Conservation (phyloP, 2,888 invertebrate species). For the Ichneumoninae sp. region DNA sequence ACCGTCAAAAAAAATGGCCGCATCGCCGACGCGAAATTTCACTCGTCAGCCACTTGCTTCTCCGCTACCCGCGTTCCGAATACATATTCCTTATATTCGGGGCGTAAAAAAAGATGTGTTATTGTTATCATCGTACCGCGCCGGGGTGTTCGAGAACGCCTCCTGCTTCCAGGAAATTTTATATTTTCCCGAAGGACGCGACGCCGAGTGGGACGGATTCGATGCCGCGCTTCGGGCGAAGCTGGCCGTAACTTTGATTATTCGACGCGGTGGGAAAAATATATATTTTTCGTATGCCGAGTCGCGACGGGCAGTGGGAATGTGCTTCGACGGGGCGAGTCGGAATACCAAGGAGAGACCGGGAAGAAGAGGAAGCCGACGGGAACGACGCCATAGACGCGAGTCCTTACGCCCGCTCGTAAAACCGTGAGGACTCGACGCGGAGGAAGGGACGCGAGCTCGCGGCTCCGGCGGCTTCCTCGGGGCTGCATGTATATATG, state of each 20-base stretch:
- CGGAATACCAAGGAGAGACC: slow-evolving; percentile 19
- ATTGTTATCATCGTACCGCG: slow-evolving; percentile 1
- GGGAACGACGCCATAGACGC: slow-evolving; percentile 48
- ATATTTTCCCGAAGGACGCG: neutral
- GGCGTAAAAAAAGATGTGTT: slow-evolving; percentile 18
- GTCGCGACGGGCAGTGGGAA: neutral
- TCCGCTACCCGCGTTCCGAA: neutral
- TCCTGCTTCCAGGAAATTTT: slow-evolving; percentile 15
- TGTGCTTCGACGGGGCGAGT: slow-evolving; percentile 8
- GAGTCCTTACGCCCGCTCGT: slow-evolving; percentile 50
- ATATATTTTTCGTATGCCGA: slow-evolving; percentile 29
- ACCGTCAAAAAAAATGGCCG: slow-evolving; percentile 36
- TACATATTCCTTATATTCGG: neutral
- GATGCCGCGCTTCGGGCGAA: neutral
- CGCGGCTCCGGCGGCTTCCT: slow-evolving; percentile 44
- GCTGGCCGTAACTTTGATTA: slow-evolving; percentile 27
- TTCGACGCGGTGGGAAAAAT: slow-evolving; percentile 38
- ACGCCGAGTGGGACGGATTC: neutral
- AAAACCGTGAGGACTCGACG: slow-evolving; percentile 67
- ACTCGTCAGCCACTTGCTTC: neutral
- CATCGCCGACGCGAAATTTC: neutral
- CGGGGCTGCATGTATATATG: slow-evolving; percentile 29
- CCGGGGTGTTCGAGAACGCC: neutral
- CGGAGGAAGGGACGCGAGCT: slow-evolving; percentile 60
- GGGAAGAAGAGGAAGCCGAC: neutral